Base-by-base conservation (phyloP, 2,888 invertebrate species). In the Pseudococcus longispinus region DNA sequence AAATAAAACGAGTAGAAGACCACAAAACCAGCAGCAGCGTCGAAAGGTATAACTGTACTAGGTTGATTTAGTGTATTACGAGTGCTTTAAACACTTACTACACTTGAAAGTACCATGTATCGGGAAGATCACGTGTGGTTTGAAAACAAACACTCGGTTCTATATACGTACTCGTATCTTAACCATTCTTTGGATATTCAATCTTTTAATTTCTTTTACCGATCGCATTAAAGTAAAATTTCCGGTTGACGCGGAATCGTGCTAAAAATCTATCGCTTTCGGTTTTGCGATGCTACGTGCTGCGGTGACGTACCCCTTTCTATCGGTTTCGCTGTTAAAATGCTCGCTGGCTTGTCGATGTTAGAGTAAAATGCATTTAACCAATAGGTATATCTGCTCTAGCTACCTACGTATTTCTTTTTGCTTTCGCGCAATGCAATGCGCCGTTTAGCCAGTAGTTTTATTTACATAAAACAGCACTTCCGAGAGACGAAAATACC, bases 391-490 rank as follows among this genome's bases (percentile, higher is more conserved):
- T 55, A 55, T 18, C 15, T n/a, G n/a, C n/a, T n/a, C n/a, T 60
- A 60, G 60, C 13, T 23, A 23, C 23, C 60, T 60, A 60, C 9
- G 60, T 60, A 60, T 60, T 60, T 60, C 23, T 60, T 60, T 6
- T 70, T 13, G 15, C 70, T 29, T 70, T 70, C 29, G 70, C 70
- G 70, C 15, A 11, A 20, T 60, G 70, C 15, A 11, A 20, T 60
- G 60, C 23, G 60, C 60, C 23, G 60, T 70, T 29, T 70, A 70
- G 26, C 15, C 44, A 23, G 2, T 74, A 55, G 29, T 55, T 11
- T 11, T 60, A 70, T 85, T 42, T 60, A 55, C 55, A 86, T 80
- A 80, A 80, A 80, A 42, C 20, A 26, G 77, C 42, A 80, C 77
- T 80, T 80, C 77, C 77, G 9, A 26, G 70, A 70, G 74, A 74